Evolutionary conservation across 2,113 vertebrate genomes (phyloP), one percentile per base, ranked within the genome.

Genomic region (Lagopus leucura): DNA sequence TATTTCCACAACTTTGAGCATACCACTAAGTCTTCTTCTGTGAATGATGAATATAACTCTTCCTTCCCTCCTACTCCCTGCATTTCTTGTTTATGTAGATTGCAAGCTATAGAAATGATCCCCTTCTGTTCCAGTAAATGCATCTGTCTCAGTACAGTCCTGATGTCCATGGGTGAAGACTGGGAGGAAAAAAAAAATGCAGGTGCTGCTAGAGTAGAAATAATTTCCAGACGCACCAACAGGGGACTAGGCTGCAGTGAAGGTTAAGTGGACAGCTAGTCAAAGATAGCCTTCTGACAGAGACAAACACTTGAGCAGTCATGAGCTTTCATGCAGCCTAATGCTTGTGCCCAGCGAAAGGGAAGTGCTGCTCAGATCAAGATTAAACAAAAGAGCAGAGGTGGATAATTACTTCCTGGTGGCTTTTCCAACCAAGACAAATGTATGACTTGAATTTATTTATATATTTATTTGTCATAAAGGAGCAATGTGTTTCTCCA

Each of bases 361-460:
- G 52, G 30, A 94, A 95, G 64, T 55, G 14, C 42, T 27, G 1
- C 55, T 50, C 27, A 78, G 83, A 50, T 93, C 83, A 89, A 95
- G 55, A 90, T 92, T 32, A 96, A 97, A 90, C 72, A 91, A 92
- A 90, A 90, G 42, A 94, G 45, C 52, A 94, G 83, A 94, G 45
- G 67, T 45, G 50, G 89, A 65, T 90, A 92, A 90, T 95, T 96
- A 82, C 45, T 94, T 97, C 67, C 87, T 85, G 45, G 67, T 88
- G 82, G 76, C 67, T 94, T 69, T 47, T 47, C 76, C 72, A 93
- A 36, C 36, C 25, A 27, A 92, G 63, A 71, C 73, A 82, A 57
- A 89, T 54, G 30, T 27, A 47, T 82, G 71, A 43, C 66, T 96
- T 95, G 55, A 54, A 95, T 96, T 88, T 93, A 55, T 96, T 95